Evolutionary conservation across 2,113 vertebrate genomes (phyloP), one percentile per base, ranked within the genome.

Genomic region (Anseranas semipalmata): DNA sequence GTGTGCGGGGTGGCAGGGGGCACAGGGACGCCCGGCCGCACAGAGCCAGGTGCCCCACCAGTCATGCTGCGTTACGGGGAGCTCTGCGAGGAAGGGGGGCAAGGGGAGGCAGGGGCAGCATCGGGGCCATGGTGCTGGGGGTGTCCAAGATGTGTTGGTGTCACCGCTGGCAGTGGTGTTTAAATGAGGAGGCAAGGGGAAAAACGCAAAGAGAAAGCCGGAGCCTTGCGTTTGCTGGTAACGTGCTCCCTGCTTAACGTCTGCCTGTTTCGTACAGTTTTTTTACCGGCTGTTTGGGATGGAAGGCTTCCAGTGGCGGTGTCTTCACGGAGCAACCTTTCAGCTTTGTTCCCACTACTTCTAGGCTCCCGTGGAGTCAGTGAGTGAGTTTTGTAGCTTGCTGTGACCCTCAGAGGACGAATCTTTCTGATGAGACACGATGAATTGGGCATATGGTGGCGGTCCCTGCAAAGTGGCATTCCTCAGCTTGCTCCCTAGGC

Each of bases 111-210:
- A 4, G 8, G 7, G 58, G 35, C 66, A 77, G 41, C 1, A 2
- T 25, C 32, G 55, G 25, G 68, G 68, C 60, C 5, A 0, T 43
- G 14, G 3, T 20, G 59, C 28, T 79, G 52, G 35, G 33, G 45
- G 53, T 53, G 39, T 53, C 10, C 2, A 1, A 66, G 74, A 43
- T 32, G 14, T 1, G 1, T 12, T 13, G 37, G 7, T 65, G 59
- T 30, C 0, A 1, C n/a, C 45, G 41, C 58, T 45, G 66, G 39
- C 28, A 15, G 39, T 20, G 59, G 73, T 0, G 4, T 17, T 33
- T 59, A 10, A 73, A 35, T 33, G 21, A 33, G 52, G 18, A 21
- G 24, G 15, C 1, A 0, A 48, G n/a, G 70, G 30, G 25, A 72
- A 78, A 20, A 52, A n/a, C 43, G 37, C 4, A 15, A 33, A 83